phyloP scores from a whole-genome alignment of 1,140 invertebrate species.

The Lethocerus indicus region DNA sequence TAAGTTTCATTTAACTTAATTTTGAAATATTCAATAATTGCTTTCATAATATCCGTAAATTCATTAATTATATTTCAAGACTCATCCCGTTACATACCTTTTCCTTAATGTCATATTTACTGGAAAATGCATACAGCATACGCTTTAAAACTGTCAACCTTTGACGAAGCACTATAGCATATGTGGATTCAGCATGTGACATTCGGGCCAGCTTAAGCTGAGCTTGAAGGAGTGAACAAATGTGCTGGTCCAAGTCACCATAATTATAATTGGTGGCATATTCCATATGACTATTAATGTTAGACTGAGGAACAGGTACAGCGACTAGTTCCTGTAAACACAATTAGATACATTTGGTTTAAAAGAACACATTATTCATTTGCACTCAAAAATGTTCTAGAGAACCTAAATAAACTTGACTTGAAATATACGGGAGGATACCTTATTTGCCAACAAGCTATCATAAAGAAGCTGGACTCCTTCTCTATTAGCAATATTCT shows the following conservation, averaged over 20 bases:
- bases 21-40: too few species aligned
- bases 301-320: constrained; percentile 19
- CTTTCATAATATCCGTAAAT: too few species aligned
- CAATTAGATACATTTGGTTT: background rate
- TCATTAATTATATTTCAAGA: background rate
- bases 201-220: constrained; percentile 35
- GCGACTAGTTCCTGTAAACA: constrained; percentile 22
- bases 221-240: constrained; percentile 30
- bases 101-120: constrained; percentile 34
- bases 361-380: background rate
- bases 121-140: constrained; percentile 37
- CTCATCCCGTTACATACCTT: constrained; percentile 15
- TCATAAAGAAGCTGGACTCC: constrained; percentile 34
- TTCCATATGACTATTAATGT: constrained; percentile 23
- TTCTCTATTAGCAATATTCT: constrained; percentile 33
- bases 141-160: constrained; percentile 38
- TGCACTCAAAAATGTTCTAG: background rate
- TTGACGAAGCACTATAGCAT: constrained; percentile 34
- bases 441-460: constrained; percentile 33
- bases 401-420: constrained; percentile 1
- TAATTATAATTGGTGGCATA: constrained; percentile 10
- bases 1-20: too few species aligned
- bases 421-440: constrained; percentile 13
- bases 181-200: constrained; percentile 34
- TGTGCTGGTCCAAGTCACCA: constrained; percentile 33